Evolutionary conservation across 2,888 invertebrate species (phyloP), one percentile per base, ranked within the genome.

Genomic region (Ephialtes manifestator): DNA sequence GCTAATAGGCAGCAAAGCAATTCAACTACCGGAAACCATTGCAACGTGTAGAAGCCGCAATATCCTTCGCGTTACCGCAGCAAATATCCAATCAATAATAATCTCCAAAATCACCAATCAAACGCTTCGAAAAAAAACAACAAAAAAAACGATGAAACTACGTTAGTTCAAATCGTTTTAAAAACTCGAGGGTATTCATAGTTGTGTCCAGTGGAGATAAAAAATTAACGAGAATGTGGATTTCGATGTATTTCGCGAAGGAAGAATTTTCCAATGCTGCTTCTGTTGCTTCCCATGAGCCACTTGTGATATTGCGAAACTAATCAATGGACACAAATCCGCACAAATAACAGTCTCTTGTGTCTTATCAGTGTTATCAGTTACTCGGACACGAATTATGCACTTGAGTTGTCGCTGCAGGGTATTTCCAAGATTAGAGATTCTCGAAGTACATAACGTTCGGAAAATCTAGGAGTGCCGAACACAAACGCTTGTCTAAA

Each of bases 401-500:
- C 39, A 39, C 39, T 39, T 10, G 10, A 10, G 39, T 39, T 39
- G 20, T 53, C 11, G 20, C 20, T n/a, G 48, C n/a, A 3, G 53
- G 4, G 2, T 53, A 2, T 31, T 28, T 31, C 4, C 18, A 63
- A 18, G 35, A 39, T 39, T n/a, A 31, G 15, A 18, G 31, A 13
- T 60, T 24, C 11, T 24, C 24, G 10, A 20, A 10, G n/a, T 10
- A 13, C 48, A 55, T 53, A 43, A 68, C 1, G 43, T 13, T 72
- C 35, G 48, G 51, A 28, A 70, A 63, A 48, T 63, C 10, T 31
- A 55, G 51, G 70, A 68, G 43, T 3, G 20, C 15, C 71, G 39
- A 51, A 76, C 48, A 43, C 43, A 63, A 53, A 31, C 63, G 68
- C 31, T 31, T 51, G 35, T 81, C 48, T 18, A 51, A 39, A 39